These are phyloP conservation scores for Morelia viridis DNA, from an alignment of 2,797 vertebrate species.

Conservation along the genomic window DNA sequence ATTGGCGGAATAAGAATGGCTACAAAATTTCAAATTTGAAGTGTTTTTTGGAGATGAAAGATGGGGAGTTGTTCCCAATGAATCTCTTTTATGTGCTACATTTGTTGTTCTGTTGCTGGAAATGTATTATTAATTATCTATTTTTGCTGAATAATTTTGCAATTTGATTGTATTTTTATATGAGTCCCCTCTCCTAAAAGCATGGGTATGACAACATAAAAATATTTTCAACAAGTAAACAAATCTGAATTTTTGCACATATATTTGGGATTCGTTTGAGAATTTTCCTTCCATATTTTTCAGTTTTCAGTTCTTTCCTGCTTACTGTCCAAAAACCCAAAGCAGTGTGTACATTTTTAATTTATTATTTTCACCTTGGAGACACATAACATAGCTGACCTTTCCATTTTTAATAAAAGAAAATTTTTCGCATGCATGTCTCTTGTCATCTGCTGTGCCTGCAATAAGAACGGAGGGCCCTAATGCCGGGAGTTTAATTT, in stretches of 20 bases:
- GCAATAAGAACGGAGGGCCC: conserved; percentile 59
- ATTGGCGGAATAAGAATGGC: neutral
- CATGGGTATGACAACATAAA: neutral
- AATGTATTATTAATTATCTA: neutral
- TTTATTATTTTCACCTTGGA: conserved; percentile 78
- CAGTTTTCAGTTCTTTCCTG: neutral
- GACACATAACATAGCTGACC: conserved; percentile 76
- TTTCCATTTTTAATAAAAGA: conserved; percentile 79
- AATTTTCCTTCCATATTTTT: neutral
- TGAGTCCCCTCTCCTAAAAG: neutral
- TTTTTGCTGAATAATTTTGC: neutral
- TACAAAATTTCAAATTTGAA: neutral
- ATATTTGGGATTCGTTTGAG: neutral
- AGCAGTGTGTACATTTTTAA: conserved; percentile 65
- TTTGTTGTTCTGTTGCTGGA: neutral
- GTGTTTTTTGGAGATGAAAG: neutral
- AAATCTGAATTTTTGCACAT: neutral
- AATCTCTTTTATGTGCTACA: neutral
- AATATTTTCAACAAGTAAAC: neutral
- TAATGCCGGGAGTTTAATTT: conserved; percentile 58
- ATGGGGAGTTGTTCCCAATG: neutral
- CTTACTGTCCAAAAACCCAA: conserved; percentile 46
- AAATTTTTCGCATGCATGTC: conserved; percentile 68
- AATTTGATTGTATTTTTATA: neutral
- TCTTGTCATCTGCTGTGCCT: conserved; percentile 67